These are phyloP conservation scores for Henicopernis longicauda DNA, from an alignment of 2,113 vertebrate species.

Conservation along the genomic window DNA sequence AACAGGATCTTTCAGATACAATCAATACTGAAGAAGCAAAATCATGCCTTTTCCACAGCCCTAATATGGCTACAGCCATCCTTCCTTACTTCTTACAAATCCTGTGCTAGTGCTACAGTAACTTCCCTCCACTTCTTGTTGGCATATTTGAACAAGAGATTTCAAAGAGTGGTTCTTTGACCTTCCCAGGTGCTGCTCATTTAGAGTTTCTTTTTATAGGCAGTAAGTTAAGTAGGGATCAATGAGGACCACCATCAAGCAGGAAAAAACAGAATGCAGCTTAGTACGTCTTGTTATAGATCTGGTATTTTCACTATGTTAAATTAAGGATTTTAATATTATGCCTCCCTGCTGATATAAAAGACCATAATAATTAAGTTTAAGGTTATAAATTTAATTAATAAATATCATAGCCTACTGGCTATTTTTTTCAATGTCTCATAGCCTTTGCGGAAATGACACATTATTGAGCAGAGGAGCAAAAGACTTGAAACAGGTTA, in stretches of 20 bases:
- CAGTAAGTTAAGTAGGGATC: neutral
- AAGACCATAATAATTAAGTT: neutral
- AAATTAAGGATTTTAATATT: neutral
- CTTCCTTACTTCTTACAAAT: neutral
- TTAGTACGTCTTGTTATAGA: neutral
- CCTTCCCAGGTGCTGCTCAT: conserved; percentile 12
- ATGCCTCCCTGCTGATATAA: neutral
- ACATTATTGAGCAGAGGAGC: neutral
- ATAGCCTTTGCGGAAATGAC: neutral
- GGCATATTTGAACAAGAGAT: neutral
- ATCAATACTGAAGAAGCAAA: conserved; percentile 18
- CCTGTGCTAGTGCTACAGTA: neutral
- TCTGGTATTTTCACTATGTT: neutral
- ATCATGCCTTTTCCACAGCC: neutral
- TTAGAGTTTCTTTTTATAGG: conserved; percentile 19
- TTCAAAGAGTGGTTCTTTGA: neutral
- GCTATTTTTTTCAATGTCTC: neutral
- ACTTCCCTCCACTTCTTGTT: neutral
- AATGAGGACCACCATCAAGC: neutral
- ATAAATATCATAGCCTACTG: neutral
- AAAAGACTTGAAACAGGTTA: neutral
- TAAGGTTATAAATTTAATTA: neutral
- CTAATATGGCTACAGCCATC: neutral
- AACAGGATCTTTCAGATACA: neutral
- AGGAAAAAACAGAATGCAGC: neutral